phyloP scores from a whole-genome alignment of 1,140 invertebrate genomes.

The Solenopsis fugax region DNA sequence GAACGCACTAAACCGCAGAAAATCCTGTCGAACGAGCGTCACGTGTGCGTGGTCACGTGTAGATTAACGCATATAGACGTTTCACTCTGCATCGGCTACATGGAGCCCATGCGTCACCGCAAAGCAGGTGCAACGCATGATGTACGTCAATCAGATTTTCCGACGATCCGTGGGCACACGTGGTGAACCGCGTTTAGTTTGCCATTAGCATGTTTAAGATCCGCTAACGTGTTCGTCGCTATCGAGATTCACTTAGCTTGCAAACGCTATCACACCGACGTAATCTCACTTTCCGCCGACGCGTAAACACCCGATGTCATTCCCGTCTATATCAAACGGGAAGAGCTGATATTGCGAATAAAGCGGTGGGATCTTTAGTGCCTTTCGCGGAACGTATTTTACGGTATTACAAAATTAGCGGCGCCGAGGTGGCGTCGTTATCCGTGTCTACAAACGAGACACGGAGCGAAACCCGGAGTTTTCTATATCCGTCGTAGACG shows the following conservation, averaged over 20 bases:
- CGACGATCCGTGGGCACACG: conserved; percentile 44
- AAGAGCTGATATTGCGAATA: background rate
- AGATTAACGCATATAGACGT: conserved; percentile 30
- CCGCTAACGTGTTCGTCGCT: conserved; percentile 17
- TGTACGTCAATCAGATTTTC: conserved; percentile 66
- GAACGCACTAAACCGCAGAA: background rate
- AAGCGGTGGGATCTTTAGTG: background rate
- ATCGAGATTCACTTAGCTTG: conserved; percentile 41
- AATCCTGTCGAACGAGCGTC: background rate
- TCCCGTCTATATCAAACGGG: background rate
- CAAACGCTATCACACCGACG: background rate
- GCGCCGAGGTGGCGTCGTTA: conserved; percentile 16
- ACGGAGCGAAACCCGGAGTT: conserved; percentile 31
- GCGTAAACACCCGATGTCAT: background rate
- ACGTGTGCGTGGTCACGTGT: background rate
- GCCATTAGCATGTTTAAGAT: conserved; percentile 69
- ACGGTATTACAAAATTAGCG: conserved; percentile 17
- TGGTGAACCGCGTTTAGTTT: conserved; percentile 67
- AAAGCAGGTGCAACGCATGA: conserved; percentile 35
- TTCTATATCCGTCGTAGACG: conserved; percentile 59
- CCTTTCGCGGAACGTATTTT: background rate
- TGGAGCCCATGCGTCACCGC: conserved; percentile 46
- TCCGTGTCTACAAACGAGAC: conserved; percentile 47
- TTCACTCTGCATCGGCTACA: conserved; percentile 6
- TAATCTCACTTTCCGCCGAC: background rate